Conservation (phyloP, 2,113 vertebrate genomes). For the Sphaerodactylus townsendi region DNA sequence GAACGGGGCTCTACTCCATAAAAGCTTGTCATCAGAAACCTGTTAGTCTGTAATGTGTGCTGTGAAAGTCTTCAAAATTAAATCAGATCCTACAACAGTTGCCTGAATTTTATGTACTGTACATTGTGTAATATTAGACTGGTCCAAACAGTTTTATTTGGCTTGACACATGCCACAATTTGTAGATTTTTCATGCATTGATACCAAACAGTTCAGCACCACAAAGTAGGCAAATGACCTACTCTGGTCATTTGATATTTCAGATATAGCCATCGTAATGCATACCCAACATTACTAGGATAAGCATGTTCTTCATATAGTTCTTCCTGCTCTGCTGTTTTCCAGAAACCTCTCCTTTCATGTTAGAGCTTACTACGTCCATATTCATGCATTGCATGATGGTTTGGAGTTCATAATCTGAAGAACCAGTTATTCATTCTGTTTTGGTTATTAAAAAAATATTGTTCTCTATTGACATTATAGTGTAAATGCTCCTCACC, state of each 20-base stretch:
- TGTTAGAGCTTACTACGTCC: neutral
- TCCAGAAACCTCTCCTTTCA: neutral
- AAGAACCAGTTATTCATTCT: neutral
- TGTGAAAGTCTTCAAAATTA: neutral
- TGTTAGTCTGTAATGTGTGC: neutral
- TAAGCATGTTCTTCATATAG: neutral
- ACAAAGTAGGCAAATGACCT: neutral
- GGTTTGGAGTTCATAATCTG: neutral
- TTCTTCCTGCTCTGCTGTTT: neutral
- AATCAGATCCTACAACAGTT: neutral
- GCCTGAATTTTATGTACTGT: neutral
- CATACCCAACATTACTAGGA: no score
- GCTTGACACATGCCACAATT: neutral
- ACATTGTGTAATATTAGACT: slow-evolving; percentile 40
- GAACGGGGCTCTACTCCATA: no score
- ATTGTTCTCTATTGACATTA: neutral
- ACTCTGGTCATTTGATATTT: neutral
- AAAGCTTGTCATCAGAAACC: no score
- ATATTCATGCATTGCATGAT: neutral
- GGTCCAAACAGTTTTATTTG: slow-evolving; percentile 9
- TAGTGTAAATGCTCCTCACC: neutral
- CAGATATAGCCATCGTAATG: neutral
- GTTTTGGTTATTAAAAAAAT: neutral
- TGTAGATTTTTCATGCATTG: slow-evolving; percentile 35
- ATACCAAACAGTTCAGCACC: slow-evolving; percentile 16